phyloP scores from a whole-genome alignment of 2,797 vertebrate genomes.

The Enteromius unitaeniatus region DNA sequence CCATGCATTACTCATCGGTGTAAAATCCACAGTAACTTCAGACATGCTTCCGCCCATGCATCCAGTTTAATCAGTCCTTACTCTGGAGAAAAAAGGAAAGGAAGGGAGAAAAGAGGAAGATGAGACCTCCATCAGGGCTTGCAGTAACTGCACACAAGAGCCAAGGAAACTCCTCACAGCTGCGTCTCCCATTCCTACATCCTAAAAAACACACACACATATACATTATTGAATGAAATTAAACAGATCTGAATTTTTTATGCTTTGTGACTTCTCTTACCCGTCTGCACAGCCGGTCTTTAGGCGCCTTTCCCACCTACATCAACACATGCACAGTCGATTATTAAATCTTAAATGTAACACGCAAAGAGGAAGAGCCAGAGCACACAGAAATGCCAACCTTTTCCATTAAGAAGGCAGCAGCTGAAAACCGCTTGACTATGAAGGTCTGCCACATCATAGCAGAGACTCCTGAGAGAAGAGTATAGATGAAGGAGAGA shows the following conservation, averaged over 20 bases:
- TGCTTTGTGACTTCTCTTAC: constrained; percentile 74
- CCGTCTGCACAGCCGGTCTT: constrained; percentile 94
- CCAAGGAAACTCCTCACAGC: constrained; percentile 90
- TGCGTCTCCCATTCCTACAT: constrained; percentile 93
- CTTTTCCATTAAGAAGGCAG: constrained; percentile 94
- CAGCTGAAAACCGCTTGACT: constrained; percentile 93
- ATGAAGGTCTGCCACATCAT: constrained; percentile 99
- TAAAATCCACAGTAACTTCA: not conserved
- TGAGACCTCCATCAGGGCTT: constrained; percentile 91
- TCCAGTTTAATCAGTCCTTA: constrained; percentile 46
- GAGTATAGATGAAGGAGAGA: not conserved
- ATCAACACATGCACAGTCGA: constrained; percentile 23
- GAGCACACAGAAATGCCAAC: constrained; percentile 65
- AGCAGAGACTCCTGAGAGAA: constrained; percentile 83
- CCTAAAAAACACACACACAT: constrained; percentile 74
- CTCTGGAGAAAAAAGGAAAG: constrained; percentile 47
- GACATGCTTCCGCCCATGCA: constrained; percentile 12
- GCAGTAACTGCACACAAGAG: constrained; percentile 91
- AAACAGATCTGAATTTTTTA: not conserved
- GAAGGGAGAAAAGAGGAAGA: constrained; percentile 47
- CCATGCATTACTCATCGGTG: not conserved
- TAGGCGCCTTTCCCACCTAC: constrained; percentile 96
- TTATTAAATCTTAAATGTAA: not conserved
- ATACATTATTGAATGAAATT: not conserved
- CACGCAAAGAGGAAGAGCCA: not conserved